A percentile compares a stretch with the other conserved stretches of the same genome.
phyloP scores from a whole-genome alignment of 2,888 invertebrate genomes.

The Fragum sueziense region DNA sequence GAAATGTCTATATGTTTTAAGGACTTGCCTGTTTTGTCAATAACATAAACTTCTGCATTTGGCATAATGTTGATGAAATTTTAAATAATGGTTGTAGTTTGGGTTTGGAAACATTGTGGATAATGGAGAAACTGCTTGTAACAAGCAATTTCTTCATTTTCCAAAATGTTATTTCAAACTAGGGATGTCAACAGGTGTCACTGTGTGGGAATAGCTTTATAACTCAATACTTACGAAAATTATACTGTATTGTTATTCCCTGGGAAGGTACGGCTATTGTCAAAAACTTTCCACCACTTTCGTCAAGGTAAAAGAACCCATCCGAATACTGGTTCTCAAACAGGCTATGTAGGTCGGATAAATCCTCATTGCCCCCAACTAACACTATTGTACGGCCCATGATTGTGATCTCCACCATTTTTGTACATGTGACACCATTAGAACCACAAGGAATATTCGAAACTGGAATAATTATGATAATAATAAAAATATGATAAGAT shows the following conservation, averaged over 20 bases:
- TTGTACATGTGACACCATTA: conserved; percentile 92
- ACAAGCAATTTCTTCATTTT: too few relatives aligned
- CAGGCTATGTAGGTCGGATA: not conserved
- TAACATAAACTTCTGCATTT: too few relatives aligned
- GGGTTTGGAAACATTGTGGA: too few relatives aligned
- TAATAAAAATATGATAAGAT: too few relatives aligned
- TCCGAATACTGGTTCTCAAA: not conserved
- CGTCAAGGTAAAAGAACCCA: not conserved
- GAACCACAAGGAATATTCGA: conserved; percentile 91
- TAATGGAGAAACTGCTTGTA: too few relatives aligned
- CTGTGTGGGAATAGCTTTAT: too few relatives aligned
- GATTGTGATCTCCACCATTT: conserved; percentile 79
- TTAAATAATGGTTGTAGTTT: too few relatives aligned
- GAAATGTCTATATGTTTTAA: too few relatives aligned
- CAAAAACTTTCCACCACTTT: not conserved
- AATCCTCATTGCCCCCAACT: conserved; percentile 54
- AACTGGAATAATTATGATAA: conserved; percentile 14
- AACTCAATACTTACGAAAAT: not conserved
- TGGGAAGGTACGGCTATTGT: conserved; percentile 7
- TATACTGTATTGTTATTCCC: not conserved
- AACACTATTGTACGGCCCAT: conserved; percentile 45
- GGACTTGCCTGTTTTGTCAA: too few relatives aligned
- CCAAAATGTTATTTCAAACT: too few relatives aligned
- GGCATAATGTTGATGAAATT: too few relatives aligned
- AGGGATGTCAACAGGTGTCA: too few relatives aligned